Evolutionary conservation across 2,113 vertebrate genomes (phyloP).

Genomic region (Hoplias malabaricus): DNA sequence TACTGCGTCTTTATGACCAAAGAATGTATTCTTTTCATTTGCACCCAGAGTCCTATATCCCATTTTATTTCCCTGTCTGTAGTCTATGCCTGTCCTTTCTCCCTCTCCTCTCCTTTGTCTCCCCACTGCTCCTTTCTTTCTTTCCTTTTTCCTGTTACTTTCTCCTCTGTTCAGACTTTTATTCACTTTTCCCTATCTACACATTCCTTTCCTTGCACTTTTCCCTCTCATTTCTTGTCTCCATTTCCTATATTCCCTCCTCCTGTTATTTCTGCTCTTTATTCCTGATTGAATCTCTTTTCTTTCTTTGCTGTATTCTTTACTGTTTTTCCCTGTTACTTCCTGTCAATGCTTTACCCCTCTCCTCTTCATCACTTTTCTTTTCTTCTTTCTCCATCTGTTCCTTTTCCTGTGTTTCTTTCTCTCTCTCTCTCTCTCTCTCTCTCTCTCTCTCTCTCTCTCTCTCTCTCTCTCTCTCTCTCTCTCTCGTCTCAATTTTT

Average conservation of each 20-base stretch:
- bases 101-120: conserved; percentile 26
- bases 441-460: not conserved
- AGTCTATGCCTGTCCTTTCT: not conserved
- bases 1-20: not conserved
- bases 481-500: not conserved
- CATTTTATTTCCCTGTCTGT: not conserved
- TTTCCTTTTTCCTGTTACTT: not conserved
- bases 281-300: not conserved
- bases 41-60: not conserved
- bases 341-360: not conserved
- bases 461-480: not conserved
- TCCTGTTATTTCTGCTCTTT: not conserved
- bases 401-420: not conserved
- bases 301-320: not conserved
- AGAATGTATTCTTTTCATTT: not conserved
- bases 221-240: not conserved
- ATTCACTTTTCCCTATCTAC: too few relatives aligned
- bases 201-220: not conserved
- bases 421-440: not conserved
- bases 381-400: not conserved
- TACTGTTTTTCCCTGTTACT: not conserved
- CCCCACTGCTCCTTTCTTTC: not conserved
- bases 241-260: not conserved
- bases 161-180: not conserved
- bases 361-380: too few relatives aligned